Evolutionary conservation across 2,797 vertebrate genomes (phyloP).

Genomic region (Sebastes itinus): DNA sequence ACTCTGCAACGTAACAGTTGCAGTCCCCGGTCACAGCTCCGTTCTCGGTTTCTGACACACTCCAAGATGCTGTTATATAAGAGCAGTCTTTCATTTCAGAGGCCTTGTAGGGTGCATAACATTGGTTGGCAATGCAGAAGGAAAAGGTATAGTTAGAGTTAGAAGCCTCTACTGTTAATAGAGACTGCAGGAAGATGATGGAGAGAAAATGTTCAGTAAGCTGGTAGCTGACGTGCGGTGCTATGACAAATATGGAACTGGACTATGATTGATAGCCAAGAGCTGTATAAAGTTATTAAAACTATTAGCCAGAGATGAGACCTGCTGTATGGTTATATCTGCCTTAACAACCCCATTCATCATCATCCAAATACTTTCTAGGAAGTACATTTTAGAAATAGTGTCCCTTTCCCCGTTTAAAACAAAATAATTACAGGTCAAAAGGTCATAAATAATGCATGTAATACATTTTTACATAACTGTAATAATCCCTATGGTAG

Average conservation of each 20-base stretch:
- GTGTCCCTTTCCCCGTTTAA: background rate
- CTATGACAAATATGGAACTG: background rate
- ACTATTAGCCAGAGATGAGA: background rate
- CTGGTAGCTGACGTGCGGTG: background rate
- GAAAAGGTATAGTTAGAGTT: constrained; percentile 18
- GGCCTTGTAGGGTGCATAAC: constrained; percentile 24
- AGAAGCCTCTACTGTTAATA: background rate
- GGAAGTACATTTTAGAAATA: background rate
- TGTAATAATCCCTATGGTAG: background rate
- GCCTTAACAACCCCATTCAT: background rate
- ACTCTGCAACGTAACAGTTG: constrained; percentile 55
- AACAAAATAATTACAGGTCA: background rate
- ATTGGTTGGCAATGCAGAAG: constrained; percentile 12
- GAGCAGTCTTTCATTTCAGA: constrained; percentile 45
- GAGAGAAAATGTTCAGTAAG: constrained; percentile 8
- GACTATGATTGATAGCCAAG: background rate
- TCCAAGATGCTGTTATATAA: constrained; percentile 63
- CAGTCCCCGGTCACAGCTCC: constrained; percentile 23
- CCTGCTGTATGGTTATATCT: background rate
- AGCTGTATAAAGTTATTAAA: constrained; percentile 1
- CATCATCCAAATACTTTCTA: background rate
- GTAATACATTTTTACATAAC: background rate
- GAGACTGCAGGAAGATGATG: background rate
- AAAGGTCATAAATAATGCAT: constrained; percentile 1
- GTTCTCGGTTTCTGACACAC: constrained; percentile 53